Base-by-base conservation (phyloP, 2,888 invertebrate species). In the Aplocera efformata region DNA sequence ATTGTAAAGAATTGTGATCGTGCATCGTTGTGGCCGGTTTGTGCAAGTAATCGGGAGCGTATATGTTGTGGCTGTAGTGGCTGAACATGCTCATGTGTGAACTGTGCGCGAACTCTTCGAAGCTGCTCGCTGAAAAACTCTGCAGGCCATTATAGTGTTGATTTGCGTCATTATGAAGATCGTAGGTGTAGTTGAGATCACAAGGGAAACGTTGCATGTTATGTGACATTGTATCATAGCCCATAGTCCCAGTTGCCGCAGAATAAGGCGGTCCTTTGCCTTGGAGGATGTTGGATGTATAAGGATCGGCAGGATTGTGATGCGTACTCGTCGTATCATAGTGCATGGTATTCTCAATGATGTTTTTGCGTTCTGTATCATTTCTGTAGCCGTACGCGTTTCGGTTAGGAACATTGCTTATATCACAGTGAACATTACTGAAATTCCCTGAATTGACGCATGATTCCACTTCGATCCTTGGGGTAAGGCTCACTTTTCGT, bases 361-460 rank as follows among this genome's bases (percentile, higher is more conserved):
- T 56, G 48, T 72, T 84, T 43, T 72, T 84, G 47, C 86, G 83
- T 47, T 89, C 90, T 44, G 90, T 42, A 48, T 84, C 88, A 66
- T 90, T 79, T 54, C 64, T 66, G 51, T 79, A 86, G 23, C 60
- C 67, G 52, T 79, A 85, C 36, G 59, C 63, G 28, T 66, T 65
- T 48, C 70, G 72, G 25, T 50, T 37, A 40, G 50, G 37, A 23
- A 64, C 28, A 48, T 58, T 73, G 50, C 67, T 89, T 44, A 90
- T 84, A 55, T 92, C 91, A 69, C 92, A 93, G 67, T 93, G 93
- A 32, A 93, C 84, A 69, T 92, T 92, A 53, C 91, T 91, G 63
- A 92, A 94, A 67, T 90, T 92, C 13, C 92, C 91, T 42, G 90
- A 79, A 67, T 91, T 91, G 10, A 92, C 90, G 69, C 92, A 92